Base-by-base conservation (phyloP, 1,140 invertebrate genomes). In the Drosophila subobscura region DNA sequence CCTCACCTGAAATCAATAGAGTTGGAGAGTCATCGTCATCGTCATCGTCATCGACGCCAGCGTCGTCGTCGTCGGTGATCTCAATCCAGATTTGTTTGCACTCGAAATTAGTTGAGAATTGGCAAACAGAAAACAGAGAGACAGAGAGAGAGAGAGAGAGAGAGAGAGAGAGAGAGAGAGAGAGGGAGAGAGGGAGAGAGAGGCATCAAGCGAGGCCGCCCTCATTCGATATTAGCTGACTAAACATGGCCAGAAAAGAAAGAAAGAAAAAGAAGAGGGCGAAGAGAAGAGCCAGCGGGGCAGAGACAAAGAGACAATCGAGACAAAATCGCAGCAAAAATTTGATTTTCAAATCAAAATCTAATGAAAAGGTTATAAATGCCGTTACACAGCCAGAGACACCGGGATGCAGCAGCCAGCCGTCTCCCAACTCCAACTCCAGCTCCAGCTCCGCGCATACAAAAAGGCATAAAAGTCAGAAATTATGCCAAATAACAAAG, bases 301-400 rank as follows among this genome's bases (percentile, higher is more conserved):
- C 40, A 27, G n/a, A 57, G n/a, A 57, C 46, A 29, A 60, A 16
- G 58, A 45, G 40, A 20, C 20, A 45, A 54, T 79, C 68, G 52
- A 44, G 25, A 55, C 52, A 56, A 55, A 68, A 68, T 45, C 50
- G 49, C 42, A 60, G 61, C 16, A 79, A 60, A 76, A 58, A 85
- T 86, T 85, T 80, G 67, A 77, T 77, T 80, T 86, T 80, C 68
- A 85, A 86, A 86, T 77, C 68, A 77, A 86, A 77, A 81, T 65
- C 81, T 81, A 85, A 86, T 86, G 81, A 86, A 81, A 80, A 81
- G 77, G 81, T 86, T 86, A 86, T 65, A 86, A 86, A 51, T 74
- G 77, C 83, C 81, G 81, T 85, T 85, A 85, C 51, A 61, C 42
- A 47, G n/a, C 65, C 65, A 83, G 59, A 58, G 10, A 59, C 20